Evolutionary conservation across 1,140 invertebrate genomes (phyloP).

Genomic region (Cecropterus lyciades): DNA sequence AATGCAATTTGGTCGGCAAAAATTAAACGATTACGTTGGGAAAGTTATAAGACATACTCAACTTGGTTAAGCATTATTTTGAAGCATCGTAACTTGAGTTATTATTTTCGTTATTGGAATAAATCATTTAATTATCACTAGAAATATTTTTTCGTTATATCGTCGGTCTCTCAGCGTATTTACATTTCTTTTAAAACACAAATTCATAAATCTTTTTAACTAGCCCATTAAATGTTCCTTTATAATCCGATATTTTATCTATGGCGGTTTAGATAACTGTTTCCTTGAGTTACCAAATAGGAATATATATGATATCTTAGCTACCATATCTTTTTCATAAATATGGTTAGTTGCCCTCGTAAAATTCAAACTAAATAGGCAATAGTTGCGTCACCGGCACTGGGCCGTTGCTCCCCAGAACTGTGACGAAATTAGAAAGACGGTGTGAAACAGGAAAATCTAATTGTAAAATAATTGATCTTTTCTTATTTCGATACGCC

Average conservation of each 20-base stretch:
- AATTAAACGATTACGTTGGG: background rate
- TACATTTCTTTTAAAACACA: too few species aligned
- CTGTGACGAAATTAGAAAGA: constrained; percentile 21
- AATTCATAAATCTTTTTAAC: too few species aligned
- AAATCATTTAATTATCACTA: too few species aligned
- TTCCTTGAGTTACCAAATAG: background rate
- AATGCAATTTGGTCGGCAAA: constrained; percentile 27
- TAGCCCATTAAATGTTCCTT: too few species aligned
- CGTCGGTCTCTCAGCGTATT: too few species aligned
- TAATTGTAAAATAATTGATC: constrained; percentile 7
- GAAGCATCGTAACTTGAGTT: too few species aligned
- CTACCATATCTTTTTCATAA: background rate
- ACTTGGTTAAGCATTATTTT: too few species aligned
- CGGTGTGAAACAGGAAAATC: constrained; percentile 15
- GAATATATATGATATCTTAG: background rate
- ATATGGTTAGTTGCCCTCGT: background rate
- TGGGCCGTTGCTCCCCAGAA: constrained; percentile 9
- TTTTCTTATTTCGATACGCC: constrained; percentile 15
- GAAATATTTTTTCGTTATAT: too few species aligned
- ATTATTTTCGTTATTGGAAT: too few species aligned
- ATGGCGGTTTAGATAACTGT: too few species aligned
- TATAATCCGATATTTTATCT: too few species aligned
- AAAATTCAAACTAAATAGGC: background rate
- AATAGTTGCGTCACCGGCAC: constrained; percentile 6
- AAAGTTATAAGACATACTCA: too few species aligned